Conservation (phyloP, 2,797 vertebrate genomes). For the Hirundo rustica region DNA sequence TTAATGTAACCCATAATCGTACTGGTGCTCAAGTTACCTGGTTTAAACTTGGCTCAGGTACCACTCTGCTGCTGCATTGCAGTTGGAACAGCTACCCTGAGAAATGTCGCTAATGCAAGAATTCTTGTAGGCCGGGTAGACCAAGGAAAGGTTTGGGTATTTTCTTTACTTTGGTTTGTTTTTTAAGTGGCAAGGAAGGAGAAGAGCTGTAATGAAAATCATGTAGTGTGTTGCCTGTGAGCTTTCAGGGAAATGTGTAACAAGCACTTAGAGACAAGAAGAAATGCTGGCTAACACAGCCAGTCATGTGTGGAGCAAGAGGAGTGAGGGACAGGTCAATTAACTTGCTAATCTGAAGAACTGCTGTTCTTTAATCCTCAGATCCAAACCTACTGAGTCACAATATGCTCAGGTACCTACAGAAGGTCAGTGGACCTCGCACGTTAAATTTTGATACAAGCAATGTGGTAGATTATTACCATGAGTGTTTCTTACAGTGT, state of each 20-base stretch:
- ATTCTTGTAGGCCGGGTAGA: neutral
- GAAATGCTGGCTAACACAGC: neutral
- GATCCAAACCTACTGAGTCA: neutral
- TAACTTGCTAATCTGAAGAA: neutral
- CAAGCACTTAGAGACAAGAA: neutral
- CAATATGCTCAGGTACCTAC: neutral
- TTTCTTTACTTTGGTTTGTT: neutral
- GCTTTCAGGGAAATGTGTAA: neutral
- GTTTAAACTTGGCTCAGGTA: neutral
- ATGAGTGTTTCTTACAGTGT: neutral
- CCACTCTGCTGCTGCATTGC: neutral
- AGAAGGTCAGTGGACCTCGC: neutral
- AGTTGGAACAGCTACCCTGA: neutral
- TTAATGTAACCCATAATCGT: neutral
- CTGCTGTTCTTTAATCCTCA: neutral
- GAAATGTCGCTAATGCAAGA: neutral
- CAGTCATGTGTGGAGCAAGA: neutral
- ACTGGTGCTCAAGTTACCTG: neutral
- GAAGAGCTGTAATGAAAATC: neutral
- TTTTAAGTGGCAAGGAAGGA: neutral
- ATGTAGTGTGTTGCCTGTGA: neutral
- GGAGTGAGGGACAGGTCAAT: neutral
- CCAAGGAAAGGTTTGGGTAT: neutral
- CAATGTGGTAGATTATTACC: neutral
- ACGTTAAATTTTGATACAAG: neutral